phyloP scores from a whole-genome alignment of 2,888 invertebrate genomes.

The Aricia artaxerxes region DNA sequence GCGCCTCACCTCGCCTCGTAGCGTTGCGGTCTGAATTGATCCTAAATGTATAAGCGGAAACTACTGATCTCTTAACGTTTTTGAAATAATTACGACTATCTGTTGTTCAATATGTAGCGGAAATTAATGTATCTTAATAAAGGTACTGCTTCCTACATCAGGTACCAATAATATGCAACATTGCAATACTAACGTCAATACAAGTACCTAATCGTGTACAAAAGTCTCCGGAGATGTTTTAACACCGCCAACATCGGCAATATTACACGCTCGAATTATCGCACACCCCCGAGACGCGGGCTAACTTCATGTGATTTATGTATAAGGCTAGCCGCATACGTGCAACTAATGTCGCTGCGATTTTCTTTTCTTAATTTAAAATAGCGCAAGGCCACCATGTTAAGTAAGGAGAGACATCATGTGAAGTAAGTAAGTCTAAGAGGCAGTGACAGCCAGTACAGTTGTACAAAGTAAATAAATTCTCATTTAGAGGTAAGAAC shows the following conservation, averaged over 20 bases:
- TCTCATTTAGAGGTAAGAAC: too few relatives aligned
- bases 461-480: too few relatives aligned
- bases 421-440: too few relatives aligned
- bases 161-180: not conserved
- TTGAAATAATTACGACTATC: too few relatives aligned
- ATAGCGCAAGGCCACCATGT: not conserved
- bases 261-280: slow-evolving; percentile 24
- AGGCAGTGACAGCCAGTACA: too few relatives aligned
- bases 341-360: not conserved
- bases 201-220: not conserved
- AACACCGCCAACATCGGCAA: not conserved
- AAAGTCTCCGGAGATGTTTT: slow-evolving; percentile 10
- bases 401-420: not conserved
- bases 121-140: too few relatives aligned
- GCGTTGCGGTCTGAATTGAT: too few relatives aligned
- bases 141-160: not conserved
- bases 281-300: not conserved
- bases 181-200: not conserved
- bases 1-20: too few relatives aligned
- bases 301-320: slow-evolving; percentile 23
- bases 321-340: not conserved
- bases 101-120: too few relatives aligned
- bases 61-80: too few relatives aligned
- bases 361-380: not conserved
- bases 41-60: too few relatives aligned